phyloP scores from a whole-genome alignment of 2,888 invertebrate species.

The Habrosyne pyritoides region DNA sequence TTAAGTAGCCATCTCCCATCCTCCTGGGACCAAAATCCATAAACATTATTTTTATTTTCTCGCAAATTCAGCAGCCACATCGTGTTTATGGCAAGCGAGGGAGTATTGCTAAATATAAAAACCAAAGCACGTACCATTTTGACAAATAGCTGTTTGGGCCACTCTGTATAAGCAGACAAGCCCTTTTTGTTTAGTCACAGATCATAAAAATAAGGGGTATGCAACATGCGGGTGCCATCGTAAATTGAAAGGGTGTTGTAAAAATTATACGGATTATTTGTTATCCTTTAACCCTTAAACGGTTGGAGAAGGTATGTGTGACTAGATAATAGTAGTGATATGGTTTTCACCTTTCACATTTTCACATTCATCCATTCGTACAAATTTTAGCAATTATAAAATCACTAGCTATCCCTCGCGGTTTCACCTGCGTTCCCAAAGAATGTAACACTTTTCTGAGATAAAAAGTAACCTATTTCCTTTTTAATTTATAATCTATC shows the following conservation, averaged over 20 bases:
- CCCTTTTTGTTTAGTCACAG: conserved; percentile 26
- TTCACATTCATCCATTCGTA: too few relatives aligned
- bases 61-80: not conserved
- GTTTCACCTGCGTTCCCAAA: too few relatives aligned
- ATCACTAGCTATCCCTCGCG: too few relatives aligned
- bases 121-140: conserved; percentile 29
- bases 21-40: not conserved
- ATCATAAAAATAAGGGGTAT: conserved; percentile 7
- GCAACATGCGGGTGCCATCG: not conserved
- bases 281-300: not conserved
- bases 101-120: conserved; percentile 19
- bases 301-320: not conserved
- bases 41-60: not conserved
- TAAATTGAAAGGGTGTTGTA: conserved; percentile 6
- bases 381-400: too few relatives aligned
- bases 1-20: not conserved
- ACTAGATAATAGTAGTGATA: not conserved
- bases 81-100: not conserved
- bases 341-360: too few relatives aligned
- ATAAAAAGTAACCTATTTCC: too few relatives aligned
- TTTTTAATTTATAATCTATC: too few relatives aligned
- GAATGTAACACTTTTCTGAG: too few relatives aligned
- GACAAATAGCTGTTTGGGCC: conserved; percentile 24
- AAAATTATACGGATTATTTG: conserved; percentile 1
- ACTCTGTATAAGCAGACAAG: conserved; percentile 26